Evolutionary conservation across 2,797 vertebrate genomes (phyloP).

Genomic region (Sus cebifrons): DNA sequence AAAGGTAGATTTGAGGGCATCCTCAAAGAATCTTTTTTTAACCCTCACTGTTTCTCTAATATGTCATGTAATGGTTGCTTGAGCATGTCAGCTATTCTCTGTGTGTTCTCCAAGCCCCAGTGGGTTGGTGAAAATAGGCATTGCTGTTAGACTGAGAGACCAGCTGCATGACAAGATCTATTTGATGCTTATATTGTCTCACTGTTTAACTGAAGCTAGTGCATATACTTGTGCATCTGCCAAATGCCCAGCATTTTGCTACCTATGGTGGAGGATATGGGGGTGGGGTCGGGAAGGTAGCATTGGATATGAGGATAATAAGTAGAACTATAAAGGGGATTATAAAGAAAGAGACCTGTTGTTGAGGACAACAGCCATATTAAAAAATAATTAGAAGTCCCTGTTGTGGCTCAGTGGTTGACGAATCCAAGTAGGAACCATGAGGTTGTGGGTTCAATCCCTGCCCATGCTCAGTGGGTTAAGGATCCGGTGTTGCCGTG

Average conservation of each 20-base stretch:
- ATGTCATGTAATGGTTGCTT: slow-evolving; percentile 28
- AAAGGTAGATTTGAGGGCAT: slow-evolving; percentile 41
- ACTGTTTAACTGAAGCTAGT: slow-evolving; percentile 37
- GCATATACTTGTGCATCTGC: neutral
- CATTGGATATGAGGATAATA: neutral
- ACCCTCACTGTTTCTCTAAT: slow-evolving; percentile 18
- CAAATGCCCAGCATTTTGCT: slow-evolving; percentile 42
- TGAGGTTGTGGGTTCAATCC: too few species aligned
- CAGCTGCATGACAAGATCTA: slow-evolving; percentile 9
- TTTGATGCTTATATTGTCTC: slow-evolving; percentile 22
- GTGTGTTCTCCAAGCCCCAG: slow-evolving; percentile 17
- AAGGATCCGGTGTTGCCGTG: too few species aligned
- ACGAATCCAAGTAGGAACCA: too few species aligned
- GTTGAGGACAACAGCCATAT: neutral
- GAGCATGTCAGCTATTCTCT: neutral
- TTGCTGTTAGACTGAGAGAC: neutral
- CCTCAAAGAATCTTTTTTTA: neutral
- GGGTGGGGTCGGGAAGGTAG: neutral
- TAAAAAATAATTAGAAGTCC: slow-evolving; percentile 13
- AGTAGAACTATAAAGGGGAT: neutral
- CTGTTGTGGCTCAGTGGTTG: too few species aligned
- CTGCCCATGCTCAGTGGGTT: too few species aligned
- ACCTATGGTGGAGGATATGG: neutral
- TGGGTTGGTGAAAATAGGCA: neutral
- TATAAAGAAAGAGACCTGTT: neutral